Percentiles rank a stretch among this genome's conserved stretches.
Conservation (phyloP, 2,113 vertebrate genomes). For the Tenebrosternarchus preto region DNA sequence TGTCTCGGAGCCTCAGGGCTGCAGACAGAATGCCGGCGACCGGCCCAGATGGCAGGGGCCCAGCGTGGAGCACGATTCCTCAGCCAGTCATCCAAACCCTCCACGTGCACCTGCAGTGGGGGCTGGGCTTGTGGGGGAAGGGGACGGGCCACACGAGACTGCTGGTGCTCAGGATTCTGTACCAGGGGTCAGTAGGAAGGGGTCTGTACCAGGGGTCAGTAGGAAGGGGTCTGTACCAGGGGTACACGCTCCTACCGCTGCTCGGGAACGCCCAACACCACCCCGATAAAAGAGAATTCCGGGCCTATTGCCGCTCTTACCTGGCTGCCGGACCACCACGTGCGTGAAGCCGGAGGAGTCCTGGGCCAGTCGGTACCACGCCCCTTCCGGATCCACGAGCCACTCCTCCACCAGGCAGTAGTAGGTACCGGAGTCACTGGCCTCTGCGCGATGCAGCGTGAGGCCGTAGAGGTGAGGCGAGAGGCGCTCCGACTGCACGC, state of each 20-base stretch:
- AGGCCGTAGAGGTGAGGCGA: conserved; percentile 85
- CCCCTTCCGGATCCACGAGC: conserved; percentile 83
- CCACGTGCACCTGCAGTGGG: too few species aligned
- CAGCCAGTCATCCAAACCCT: background rate
- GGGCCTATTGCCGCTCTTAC: conserved; percentile 66
- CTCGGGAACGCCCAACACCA: too few species aligned
- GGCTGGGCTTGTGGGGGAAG: too few species aligned
- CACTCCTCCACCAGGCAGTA: conserved; percentile 98
- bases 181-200: too few species aligned
- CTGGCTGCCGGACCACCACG: conserved; percentile 87
- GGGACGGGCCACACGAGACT: too few species aligned
- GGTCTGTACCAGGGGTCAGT: too few species aligned
- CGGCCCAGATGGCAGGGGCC: background rate
- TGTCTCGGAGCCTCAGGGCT: conserved; percentile 23
- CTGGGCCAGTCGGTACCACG: conserved; percentile 86
- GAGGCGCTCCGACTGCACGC: conserved; percentile 87
- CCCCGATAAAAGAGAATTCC: too few species aligned
- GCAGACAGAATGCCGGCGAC: conserved; percentile 15
- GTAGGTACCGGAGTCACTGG: conserved; percentile 90
- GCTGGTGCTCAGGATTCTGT: too few species aligned
- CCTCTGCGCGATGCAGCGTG: conserved; percentile 87
- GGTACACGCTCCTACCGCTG: too few species aligned
- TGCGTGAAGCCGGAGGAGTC: conserved; percentile 85
- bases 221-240: too few species aligned
- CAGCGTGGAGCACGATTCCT: background rate